Base-by-base conservation (phyloP, 2,888 invertebrate genomes). In the Drosophila mulleri region DNA sequence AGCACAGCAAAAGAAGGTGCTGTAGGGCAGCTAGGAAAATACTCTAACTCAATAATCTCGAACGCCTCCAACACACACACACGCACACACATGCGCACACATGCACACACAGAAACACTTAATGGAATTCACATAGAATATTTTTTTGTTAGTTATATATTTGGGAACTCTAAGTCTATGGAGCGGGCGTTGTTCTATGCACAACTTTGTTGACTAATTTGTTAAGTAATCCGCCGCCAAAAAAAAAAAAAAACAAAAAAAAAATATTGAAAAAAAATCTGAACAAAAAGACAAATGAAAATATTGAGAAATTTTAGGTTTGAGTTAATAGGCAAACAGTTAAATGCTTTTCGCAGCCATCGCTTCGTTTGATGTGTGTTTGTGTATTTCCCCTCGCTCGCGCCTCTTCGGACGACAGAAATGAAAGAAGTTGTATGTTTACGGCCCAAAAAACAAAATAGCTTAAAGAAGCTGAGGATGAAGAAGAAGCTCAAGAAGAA, bases 151-250 rank as follows among this genome's bases (percentile, higher is more conserved):
- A 37, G 14, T 14, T 42, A 35, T 59, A 47, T 57, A 44, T 20
- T 26, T 47, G 59, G 47, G 47, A 59, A 59, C 26, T 11, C 32
- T 50, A 63, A 62, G 32, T 41, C 41, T 48, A 35, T 48, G 65
- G 41, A 64, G 64, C 67, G 57, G 44, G 57, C 65, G 74, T 80
- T 80, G 86, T 80, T 88, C 83, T 80, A 71, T 78, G 83, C 75
- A 80, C 82, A 82, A 83, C 88, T 77, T 85, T 90, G 90, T 90
- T 88, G 88, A 89, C 82, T 89, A 90, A 81, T 88, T 88, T 84
- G 81, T 88, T 88, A 88, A 88, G 88, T 77, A 77, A 82, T 75
- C 72, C 71, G 70, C 88, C 78, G 75, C 88, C 78, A 87, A 89
- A 89, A 77, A 79, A 32, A 3, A 11, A 9, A 39, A 35, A 63